Conservation (phyloP, 2,113 vertebrate species). For the Sarotherodon lohbergeri region DNA sequence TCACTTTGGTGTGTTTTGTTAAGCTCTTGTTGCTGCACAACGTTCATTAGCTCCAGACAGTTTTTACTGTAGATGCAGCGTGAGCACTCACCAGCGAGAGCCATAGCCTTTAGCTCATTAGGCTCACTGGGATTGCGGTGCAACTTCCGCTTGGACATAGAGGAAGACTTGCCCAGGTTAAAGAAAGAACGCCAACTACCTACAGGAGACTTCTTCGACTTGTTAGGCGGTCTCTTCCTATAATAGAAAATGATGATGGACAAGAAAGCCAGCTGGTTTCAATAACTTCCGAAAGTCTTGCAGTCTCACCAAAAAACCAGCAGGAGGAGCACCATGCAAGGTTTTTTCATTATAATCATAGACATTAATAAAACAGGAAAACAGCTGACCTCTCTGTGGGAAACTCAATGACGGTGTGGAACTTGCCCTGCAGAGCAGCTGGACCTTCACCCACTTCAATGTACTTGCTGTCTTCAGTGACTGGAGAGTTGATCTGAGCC, state of each 20-base stretch:
- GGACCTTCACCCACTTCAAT: slow-evolving; percentile 98
- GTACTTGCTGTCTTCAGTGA: slow-evolving; percentile 93
- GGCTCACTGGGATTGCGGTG: slow-evolving; percentile 97
- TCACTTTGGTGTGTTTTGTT: neutral
- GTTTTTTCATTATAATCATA: neutral
- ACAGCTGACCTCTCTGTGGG: slow-evolving; percentile 87
- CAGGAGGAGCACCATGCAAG: slow-evolving; percentile 8
- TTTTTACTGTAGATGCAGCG: neutral
- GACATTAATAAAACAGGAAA: neutral
- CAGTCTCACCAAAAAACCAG: neutral
- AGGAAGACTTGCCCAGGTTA: slow-evolving; percentile 90
- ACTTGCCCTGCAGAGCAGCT: slow-evolving; percentile 93
- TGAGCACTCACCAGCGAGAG: slow-evolving; percentile 79
- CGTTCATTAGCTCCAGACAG: neutral
- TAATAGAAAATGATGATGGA: neutral
- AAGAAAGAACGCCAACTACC: slow-evolving; percentile 99
- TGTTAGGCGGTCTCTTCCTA: slow-evolving; percentile 88
- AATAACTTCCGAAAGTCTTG: neutral
- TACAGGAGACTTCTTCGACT: slow-evolving; percentile 94
- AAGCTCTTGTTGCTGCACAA: neutral
- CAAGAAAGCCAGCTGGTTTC: neutral
- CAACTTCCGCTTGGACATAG: slow-evolving; percentile 89
- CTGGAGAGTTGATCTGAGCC: slow-evolving; percentile 91
- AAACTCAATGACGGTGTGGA: slow-evolving; percentile 97
- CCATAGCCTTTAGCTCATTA: slow-evolving; percentile 90